Percentiles rank a stretch among this genome's conserved stretches.
phyloP scores from a whole-genome alignment of 2,113 vertebrate species.

The Piprites chloris region DNA sequence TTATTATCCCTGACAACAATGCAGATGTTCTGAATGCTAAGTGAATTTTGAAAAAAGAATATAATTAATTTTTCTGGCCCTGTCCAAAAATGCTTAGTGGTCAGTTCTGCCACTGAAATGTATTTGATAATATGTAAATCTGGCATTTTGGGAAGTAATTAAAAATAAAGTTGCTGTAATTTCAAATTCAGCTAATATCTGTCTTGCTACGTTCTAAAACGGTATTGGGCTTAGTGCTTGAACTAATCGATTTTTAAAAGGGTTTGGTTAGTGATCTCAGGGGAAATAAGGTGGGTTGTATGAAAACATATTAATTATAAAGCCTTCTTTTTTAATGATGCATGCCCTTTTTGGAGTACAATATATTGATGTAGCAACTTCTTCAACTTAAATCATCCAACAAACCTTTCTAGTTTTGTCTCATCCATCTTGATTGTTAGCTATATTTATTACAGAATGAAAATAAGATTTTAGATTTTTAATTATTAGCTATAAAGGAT shows the following conservation, averaged over 20 bases:
- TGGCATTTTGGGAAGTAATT: conserved; percentile 72
- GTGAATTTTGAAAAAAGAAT: conserved; percentile 62
- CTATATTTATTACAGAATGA: not conserved
- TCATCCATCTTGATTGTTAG: conserved; percentile 31
- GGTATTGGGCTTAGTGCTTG: conserved; percentile 57
- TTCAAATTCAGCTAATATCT: conserved; percentile 66
- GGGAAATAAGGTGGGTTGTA: conserved; percentile 56
- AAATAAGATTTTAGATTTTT: conserved; percentile 55
- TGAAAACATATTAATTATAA: conserved; percentile 65
- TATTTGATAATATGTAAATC: conserved; percentile 75
- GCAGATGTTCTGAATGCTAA: conserved; percentile 71
- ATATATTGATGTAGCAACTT: conserved; percentile 49
- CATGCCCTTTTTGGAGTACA: conserved; percentile 42
- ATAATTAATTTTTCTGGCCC: conserved; percentile 69
- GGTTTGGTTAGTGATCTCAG: conserved; percentile 59
- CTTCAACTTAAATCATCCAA: conserved; percentile 35
- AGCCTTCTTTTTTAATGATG: conserved; percentile 59
- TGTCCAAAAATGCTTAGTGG: conserved; percentile 73
- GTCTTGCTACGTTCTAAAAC: conserved; percentile 42
- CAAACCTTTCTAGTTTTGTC: conserved; percentile 12
- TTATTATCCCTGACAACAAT: conserved; percentile 75
- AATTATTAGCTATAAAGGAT: conserved; percentile 39
- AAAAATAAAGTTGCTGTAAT: conserved; percentile 67
- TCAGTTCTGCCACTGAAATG: conserved; percentile 71
- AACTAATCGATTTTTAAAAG: conserved; percentile 65